These are phyloP conservation scores for Spea multiplicata DNA, from an alignment of 2,113 vertebrate species.

Conservation along the genomic window DNA sequence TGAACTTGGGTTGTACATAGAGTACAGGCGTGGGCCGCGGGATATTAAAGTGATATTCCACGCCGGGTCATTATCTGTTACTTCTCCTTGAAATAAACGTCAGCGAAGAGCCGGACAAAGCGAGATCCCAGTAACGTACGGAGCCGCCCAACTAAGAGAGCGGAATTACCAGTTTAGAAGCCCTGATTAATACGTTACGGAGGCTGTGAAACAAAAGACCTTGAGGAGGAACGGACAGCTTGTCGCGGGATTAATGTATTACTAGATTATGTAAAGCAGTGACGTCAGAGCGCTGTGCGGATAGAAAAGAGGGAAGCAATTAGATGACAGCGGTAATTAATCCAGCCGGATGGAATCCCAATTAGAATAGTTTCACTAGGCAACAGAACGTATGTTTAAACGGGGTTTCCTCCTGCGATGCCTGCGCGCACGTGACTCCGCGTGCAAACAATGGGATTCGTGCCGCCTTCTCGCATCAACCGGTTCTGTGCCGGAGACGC, in stretches of 20 bases:
- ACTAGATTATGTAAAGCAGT: constrained; percentile 41
- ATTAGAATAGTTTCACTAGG: constrained; percentile 43
- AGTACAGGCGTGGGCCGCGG: no score
- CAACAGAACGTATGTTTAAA: constrained; percentile 14
- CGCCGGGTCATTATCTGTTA: no score
- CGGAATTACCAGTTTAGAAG: constrained; percentile 8
- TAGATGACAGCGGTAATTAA: constrained; percentile 45
- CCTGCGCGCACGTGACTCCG: background rate
- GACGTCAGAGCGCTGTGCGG: constrained; percentile 36
- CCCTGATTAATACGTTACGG: background rate
- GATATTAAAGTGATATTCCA: no score
- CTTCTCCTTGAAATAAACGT: no score
- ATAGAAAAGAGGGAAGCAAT: constrained; percentile 27
- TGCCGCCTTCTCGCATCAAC: background rate
- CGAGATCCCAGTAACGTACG: no score
- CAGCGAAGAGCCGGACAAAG: background rate
- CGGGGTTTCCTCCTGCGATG: constrained; percentile 12
- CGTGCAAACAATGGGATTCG: background rate
- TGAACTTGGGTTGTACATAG: no score
- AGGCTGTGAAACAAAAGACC: constrained; percentile 37
- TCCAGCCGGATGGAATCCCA: constrained; percentile 38
- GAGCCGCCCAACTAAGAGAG: background rate
- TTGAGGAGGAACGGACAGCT: constrained; percentile 44
- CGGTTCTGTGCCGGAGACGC: no score
- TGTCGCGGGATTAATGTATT: constrained; percentile 45